These are phyloP conservation scores for Mercenaria mercenaria DNA, from an alignment of 1,140 invertebrate genomes.

Conservation along the genomic window DNA sequence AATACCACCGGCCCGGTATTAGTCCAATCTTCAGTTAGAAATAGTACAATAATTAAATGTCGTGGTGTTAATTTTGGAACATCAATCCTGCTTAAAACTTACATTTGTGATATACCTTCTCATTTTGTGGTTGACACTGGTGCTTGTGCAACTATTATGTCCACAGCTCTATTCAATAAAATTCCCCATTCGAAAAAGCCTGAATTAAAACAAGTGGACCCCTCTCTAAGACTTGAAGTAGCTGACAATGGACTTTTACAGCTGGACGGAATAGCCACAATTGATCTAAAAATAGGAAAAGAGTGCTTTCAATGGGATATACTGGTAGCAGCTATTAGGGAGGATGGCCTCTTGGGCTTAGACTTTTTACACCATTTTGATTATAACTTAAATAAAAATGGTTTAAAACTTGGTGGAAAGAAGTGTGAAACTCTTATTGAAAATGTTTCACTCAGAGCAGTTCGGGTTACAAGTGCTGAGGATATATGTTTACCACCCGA, in stretches of 20 bases:
- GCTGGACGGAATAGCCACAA: not conserved
- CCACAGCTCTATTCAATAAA: slow-evolving; percentile 28
- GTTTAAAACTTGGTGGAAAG: slow-evolving; percentile 15
- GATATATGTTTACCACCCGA: not conserved
- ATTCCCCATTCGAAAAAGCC: too few relatives aligned
- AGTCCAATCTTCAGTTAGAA: slow-evolving; percentile 8
- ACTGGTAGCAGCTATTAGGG: slow-evolving; percentile 24
- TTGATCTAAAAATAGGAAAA: not conserved
- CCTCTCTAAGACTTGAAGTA: slow-evolving; percentile 12
- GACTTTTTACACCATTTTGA: slow-evolving; percentile 30
- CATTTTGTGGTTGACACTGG: slow-evolving; percentile 39
- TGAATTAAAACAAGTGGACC: too few relatives aligned
- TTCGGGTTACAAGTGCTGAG: not conserved
- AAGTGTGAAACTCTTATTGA: slow-evolving; percentile 31
- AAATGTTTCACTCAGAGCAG: slow-evolving; percentile 9
- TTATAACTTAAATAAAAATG: slow-evolving; percentile 41
- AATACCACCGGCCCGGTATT: slow-evolving; percentile 30
- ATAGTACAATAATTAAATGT: not conserved
- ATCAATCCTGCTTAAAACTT: not conserved
- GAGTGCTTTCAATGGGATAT: slow-evolving; percentile 11
- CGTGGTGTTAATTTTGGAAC: not conserved
- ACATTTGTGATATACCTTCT: not conserved
- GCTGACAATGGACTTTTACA: slow-evolving; percentile 35
- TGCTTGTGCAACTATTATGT: slow-evolving; percentile 26
- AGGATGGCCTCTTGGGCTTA: slow-evolving; percentile 29